Evolutionary conservation across 2,888 invertebrate genomes (phyloP), one percentile per base, ranked within the genome.

Genomic region (Idaea aversata): DNA sequence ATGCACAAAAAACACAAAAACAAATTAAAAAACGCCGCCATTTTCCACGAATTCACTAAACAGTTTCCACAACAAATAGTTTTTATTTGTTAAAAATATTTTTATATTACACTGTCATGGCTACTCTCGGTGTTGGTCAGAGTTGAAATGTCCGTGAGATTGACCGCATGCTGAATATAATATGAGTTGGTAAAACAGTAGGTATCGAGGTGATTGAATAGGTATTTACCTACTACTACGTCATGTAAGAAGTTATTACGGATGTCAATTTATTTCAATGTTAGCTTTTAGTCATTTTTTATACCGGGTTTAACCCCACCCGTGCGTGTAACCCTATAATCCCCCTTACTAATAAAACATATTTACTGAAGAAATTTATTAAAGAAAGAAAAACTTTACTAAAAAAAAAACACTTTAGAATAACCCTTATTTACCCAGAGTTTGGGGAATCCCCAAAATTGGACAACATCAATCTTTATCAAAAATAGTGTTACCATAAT

Each of bases 1-100:
- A 47, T 47, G 47, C 47, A 47, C 47, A 47, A 47, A 47, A 47
- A 47, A 47, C 47, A 47, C 47, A 47, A 47, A 47, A 47, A 47
- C 47, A 47, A 47, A 47, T 47, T 47, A 47, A 47, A 47, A 47
- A 47, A 47, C 47, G 47, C 47, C 47, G 47, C 47, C 47, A 47
- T 47, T 10, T 47, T 47, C 47, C 47, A 47, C 47, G 47, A 47
- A 10, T 47, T 10, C 47, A 10, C 47, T 6, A 47, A 47, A 47
- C 0, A 47, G 47, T 47, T 47, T 47, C 13, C 47, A 47, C 47
- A 13, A 47, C 25, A 47, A 36, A 47, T 7, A 6, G 47, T 7
- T 47, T 47, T 47, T 47, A 47, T 47, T 47, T 47, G 13, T 47
- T 47, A 13, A 7, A 13, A 5, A 13, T 47, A 10, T 47, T 38